Evolutionary conservation across 2,888 invertebrate genomes (phyloP), one percentile per base, ranked within the genome.

Genomic region (Brachylomia viminalis): DNA sequence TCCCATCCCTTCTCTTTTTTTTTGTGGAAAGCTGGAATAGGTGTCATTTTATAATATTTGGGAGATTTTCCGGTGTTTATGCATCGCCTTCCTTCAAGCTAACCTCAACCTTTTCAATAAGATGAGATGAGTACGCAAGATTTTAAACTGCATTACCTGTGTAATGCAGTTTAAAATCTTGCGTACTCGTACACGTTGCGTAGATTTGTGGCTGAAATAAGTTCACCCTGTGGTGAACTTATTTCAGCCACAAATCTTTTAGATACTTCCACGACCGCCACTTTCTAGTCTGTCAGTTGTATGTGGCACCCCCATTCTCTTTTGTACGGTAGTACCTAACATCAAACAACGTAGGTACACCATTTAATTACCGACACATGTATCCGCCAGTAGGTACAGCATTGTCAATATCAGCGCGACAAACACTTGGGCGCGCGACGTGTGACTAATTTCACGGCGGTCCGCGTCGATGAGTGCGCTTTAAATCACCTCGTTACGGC

Each of bases 361-460:
- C 38, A 47, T 71, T 71, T 62, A 80, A 68, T 64, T 67, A 71
- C n/a, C 45, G 82, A 77, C 64, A 71, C 23, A 77, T 59, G 62
- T 64, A 77, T 72, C 72, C 58, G 52, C 47, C 45, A 45, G 69
- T 69, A 69, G 30, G 45, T 6, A 69, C 38, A 64, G 79, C 49
- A 69, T 75, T 79, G 71, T 72, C 75, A 83, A 83, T 82, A 83
- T 83, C 65, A 75, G 76, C 61, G 78, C 79, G 68, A 47, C 71
- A 79, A 75, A 72, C 80, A 79, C 75, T 72, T 72, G 74, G 74
- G 56, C 58, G 49, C 17, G 65, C 72, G 85, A 72, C 89, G 84
- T 87, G 80, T 85, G 86, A 87, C 88, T 92, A 93, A 94, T 93
- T 94, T 93, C 89, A 92, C 90, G 91, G 90, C 84, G 83, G 89